Conservation (phyloP, 2,113 vertebrate species). For the Syngnathus typhle region DNA sequence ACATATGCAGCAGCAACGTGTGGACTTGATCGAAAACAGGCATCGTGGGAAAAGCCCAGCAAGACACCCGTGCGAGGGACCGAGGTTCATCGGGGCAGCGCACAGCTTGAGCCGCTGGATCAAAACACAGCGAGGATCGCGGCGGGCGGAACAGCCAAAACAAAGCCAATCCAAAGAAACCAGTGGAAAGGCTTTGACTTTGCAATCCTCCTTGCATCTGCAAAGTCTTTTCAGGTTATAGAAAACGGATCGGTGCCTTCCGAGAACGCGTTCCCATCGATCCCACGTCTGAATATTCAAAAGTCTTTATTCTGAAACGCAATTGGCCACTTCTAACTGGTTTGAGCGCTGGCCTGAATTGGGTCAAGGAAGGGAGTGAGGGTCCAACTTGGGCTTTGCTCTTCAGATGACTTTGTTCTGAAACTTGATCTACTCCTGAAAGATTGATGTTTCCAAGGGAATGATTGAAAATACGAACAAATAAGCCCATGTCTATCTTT, state of each 20-base stretch:
- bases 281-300: too few relatives aligned
- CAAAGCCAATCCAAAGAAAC: conserved; percentile 37
- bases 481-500: too few relatives aligned
- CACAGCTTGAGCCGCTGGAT: conserved; percentile 39
- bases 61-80: conserved; percentile 25
- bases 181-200: conserved; percentile 3
- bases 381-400: too few relatives aligned
- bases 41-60: conserved; percentile 30
- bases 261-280: too few relatives aligned
- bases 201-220: conserved; percentile 19
- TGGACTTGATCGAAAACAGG: conserved; percentile 21
- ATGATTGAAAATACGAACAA: conserved; percentile 11
- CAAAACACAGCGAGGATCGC: conserved; percentile 45
- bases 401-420: not conserved
- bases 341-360: too few relatives aligned
- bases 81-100: conserved; percentile 36
- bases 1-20: conserved; percentile 19
- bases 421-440: conserved; percentile 31
- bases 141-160: conserved; percentile 38
- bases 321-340: too few relatives aligned
- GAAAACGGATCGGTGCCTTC: too few relatives aligned
- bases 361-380: too few relatives aligned
- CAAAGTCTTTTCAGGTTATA: not conserved
- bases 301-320: too few relatives aligned
- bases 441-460: conserved; percentile 43